Base-by-base conservation (phyloP, 2,888 invertebrate genomes). In the Colletes collaris region DNA sequence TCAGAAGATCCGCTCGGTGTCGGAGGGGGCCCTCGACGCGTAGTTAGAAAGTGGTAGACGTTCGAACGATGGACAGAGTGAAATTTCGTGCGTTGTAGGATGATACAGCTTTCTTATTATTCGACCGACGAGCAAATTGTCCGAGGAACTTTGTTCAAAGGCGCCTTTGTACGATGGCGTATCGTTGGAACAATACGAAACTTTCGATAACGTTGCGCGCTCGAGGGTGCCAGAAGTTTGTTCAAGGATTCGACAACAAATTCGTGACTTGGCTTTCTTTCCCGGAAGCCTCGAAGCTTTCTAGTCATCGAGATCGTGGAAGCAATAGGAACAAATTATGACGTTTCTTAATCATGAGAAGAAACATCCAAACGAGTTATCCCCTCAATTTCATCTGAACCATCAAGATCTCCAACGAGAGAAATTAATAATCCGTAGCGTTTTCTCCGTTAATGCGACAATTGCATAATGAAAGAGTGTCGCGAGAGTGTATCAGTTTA, bases 21-120 rank as follows among this genome's bases (percentile, higher is more conserved):
- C 53, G 40, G 16, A 16, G 40, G 13, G 5, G 16, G 27, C 44
- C 27, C 55, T 65, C 63, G 46, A 59, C 52, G 11, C 8, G 27
- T 44, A 55, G 60, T 78, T 77, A 53, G 67, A 72, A 68, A 78
- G 59, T 50, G 63, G 53, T 16, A 27, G 56, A 58, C 46, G 52
- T 40, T 40, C 59, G 27, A 65, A 72, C 50, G n/a, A 37, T 10
- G 2, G 59, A 76, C 58, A 35, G 37, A 16, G 52, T 46, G 62
- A 46, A 62, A 64, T 69, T 60, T 69, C 6, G 35, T 40, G 16
- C 37, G n/a, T 10, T 49, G 11, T 52, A 4, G 46, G 49, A 55
- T 76, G 76, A 73, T 62, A 56, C 62, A 59, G 69, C 64, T 79
- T 71, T 77, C 37, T 66, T 78, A 53, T 60, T 64, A 62, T 70